Percentiles rank a stretch among this genome's conserved stretches.
These are phyloP conservation scores for crab-eating macaque (Macaca fascicularis) DNA, from an alignment of 2,113 vertebrate species.

Conservation along the genomic window T2T-MFA8v1.1 NC_088378.1:72695001-72695500, in stretches of 20 bases:
- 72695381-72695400: too few relatives aligned
- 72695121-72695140: neutral
- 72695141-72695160: neutral
- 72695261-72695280: too few relatives aligned
- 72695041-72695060: neutral
- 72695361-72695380: too few relatives aligned
- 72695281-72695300: too few relatives aligned
- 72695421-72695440: too few relatives aligned
- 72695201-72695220: neutral
- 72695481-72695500: neutral
- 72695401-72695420: too few relatives aligned
- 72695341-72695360: too few relatives aligned
- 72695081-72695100: too few relatives aligned
- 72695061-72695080: neutral
- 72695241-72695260: neutral
- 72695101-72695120: neutral
- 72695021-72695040: neutral
- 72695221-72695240: neutral
- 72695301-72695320: too few relatives aligned
- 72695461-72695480: neutral
- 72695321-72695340: too few relatives aligned
- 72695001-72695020: neutral
- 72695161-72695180: neutral
- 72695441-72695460: neutral
- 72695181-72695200: neutral